Evolutionary conservation across 2,888 invertebrate genomes (phyloP).

Genomic region (Drosophila neotestacea): DNA sequence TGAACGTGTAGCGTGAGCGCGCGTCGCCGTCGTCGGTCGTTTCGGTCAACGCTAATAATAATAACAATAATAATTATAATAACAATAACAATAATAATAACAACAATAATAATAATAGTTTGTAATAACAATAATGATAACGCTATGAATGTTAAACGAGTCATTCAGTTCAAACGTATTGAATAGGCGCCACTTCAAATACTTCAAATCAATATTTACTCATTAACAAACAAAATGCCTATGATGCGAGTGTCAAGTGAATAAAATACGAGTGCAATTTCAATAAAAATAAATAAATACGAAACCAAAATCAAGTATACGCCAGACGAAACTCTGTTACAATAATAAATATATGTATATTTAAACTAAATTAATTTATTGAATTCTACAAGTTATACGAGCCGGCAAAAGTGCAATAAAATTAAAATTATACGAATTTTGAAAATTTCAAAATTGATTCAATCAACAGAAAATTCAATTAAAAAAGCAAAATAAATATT

Average conservation of each 20-base stretch:
- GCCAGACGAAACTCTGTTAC: conserved; percentile 37
- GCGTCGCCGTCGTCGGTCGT: conserved; percentile 66
- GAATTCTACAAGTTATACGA: conserved; percentile 30
- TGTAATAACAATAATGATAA: conserved; percentile 60
- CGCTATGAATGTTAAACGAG: conserved; percentile 52
- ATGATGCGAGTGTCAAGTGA: conserved; percentile 52
- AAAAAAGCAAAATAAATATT: conserved; percentile 6
- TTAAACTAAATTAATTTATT: conserved; percentile 31
- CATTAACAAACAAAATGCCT: conserved; percentile 33
- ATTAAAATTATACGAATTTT: not conserved
- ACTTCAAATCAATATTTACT: conserved; percentile 39
- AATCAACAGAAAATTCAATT: not conserved
- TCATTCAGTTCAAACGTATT: conserved; percentile 48
- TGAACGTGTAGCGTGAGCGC: conserved; percentile 58
- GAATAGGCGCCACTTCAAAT: conserved; percentile 50
- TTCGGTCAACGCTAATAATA: conserved; percentile 63
- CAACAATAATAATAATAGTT: conserved; percentile 62
- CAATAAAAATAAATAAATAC: conserved; percentile 23
- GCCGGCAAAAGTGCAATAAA: conserved; percentile 68
- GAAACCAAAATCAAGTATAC: conserved; percentile 61
- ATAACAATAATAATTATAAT: conserved; percentile 55
- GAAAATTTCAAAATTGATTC: conserved; percentile 13
- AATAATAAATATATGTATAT: conserved; percentile 16
- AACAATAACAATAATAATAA: conserved; percentile 58
- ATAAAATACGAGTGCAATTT: conserved; percentile 57